Evolutionary conservation across 2,797 vertebrate species (phyloP).

Genomic region (Otolemur crassicaudatus): DNA sequence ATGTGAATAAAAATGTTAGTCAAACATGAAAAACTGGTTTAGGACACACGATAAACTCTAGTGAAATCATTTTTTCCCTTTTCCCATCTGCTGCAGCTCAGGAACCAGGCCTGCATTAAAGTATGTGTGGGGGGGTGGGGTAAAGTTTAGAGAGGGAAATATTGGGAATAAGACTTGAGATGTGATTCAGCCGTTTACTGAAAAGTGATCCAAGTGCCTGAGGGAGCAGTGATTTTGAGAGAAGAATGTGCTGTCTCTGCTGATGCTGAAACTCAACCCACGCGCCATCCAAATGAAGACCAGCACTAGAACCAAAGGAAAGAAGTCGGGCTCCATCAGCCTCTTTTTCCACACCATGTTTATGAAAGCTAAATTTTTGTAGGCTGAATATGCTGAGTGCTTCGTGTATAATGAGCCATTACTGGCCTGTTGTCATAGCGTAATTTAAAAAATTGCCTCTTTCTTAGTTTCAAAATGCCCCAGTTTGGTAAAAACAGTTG

Average conservation of each 20-base stretch:
- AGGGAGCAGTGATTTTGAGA: background rate
- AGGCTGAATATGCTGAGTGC: background rate
- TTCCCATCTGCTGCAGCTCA: background rate
- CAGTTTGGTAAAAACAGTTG: background rate
- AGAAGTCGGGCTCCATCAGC: rapidly evolving
- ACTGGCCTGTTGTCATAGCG: background rate
- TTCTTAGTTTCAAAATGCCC: background rate
- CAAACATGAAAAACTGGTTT: background rate
- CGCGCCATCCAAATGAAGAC: rapidly evolving
- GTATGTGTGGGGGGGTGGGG: too few relatives aligned
- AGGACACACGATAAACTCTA: background rate
- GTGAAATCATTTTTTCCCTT: background rate
- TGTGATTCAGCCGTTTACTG: background rate
- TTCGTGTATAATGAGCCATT: background rate
- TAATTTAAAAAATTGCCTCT: background rate
- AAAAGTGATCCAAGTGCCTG: too few relatives aligned
- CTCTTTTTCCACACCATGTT: too few relatives aligned
- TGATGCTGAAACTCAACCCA: background rate
- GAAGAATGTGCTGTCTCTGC: background rate
- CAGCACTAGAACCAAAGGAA: background rate
- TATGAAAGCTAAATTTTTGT: background rate
- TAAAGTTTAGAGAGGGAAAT: background rate
- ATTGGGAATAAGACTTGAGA: background rate
- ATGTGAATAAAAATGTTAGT: background rate
- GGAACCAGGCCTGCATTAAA: background rate